A percentile compares a stretch with the other conserved stretches of the same genome.
Conservation (phyloP, 2,113 vertebrate species). For the Hippopotamus amphibius region DNA sequence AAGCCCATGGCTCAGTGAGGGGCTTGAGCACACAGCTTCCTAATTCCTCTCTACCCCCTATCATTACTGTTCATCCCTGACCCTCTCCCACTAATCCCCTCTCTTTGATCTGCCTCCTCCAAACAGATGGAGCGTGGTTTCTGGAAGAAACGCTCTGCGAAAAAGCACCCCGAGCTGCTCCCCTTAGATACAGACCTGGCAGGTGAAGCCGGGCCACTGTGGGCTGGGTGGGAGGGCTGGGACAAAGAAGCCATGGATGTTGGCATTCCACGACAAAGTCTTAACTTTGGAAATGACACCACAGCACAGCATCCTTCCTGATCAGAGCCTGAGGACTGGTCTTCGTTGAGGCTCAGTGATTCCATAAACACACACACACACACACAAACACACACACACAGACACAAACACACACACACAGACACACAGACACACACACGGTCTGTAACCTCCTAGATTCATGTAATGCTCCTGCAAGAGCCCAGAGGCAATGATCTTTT, state of each 20-base stretch:
- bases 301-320: neutral
- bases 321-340: neutral
- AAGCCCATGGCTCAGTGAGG: constrained; percentile 1
- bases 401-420: no score
- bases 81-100: constrained; percentile 56
- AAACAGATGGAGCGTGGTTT: constrained; percentile 57
- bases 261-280: constrained; percentile 23
- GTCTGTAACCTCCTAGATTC: neutral
- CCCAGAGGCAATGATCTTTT: neutral
- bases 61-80: constrained; percentile 43
- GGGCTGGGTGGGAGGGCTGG: neutral
- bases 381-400: neutral
- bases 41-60: constrained; percentile 7
- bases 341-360: neutral
- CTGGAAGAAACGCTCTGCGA: neutral
- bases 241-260: neutral
- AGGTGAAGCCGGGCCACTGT: neutral
- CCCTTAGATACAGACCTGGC: neutral
- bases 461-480: neutral
- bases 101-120: constrained; percentile 33
- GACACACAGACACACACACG: neutral
- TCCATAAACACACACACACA: neutral
- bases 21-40: constrained; percentile 6
- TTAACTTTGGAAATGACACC: constrained; percentile 30
- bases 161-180: neutral